phyloP scores from a whole-genome alignment of 2,113 vertebrate genomes.

The Notiomystis cincta region DNA sequence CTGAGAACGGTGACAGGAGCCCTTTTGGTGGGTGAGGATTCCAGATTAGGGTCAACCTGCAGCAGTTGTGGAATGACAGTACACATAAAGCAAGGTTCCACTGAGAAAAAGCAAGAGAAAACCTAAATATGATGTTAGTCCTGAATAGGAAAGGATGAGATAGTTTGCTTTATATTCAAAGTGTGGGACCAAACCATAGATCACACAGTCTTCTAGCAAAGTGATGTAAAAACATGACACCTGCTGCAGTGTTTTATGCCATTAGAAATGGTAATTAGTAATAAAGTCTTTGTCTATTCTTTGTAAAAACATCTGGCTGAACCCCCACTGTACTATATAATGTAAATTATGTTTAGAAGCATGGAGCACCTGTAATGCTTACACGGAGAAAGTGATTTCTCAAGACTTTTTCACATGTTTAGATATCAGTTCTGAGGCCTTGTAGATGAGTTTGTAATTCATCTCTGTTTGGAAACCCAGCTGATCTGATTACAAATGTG shows the following conservation, averaged over 20 bases:
- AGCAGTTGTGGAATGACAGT: background rate
- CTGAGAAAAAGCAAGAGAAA: background rate
- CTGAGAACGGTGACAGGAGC: background rate
- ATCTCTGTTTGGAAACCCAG: background rate
- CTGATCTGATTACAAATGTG: background rate
- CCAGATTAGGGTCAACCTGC: background rate
- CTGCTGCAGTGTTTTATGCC: background rate
- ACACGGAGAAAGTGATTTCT: background rate
- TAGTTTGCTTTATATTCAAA: background rate
- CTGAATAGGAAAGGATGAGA: background rate
- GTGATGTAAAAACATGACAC: background rate
- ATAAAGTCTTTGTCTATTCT: background rate
- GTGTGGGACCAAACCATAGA: background rate
- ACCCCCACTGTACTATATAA: background rate
- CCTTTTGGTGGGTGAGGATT: background rate
- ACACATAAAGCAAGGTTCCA: background rate
- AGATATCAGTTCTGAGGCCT: background rate
- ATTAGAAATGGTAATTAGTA: slow-evolving; percentile 24
- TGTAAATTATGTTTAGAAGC: background rate
- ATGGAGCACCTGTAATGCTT: background rate
- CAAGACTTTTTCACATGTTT: background rate
- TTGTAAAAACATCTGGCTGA: slow-evolving; percentile 12
- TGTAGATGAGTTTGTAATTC: background rate
- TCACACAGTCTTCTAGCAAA: background rate
- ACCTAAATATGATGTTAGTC: background rate